Conservation (phyloP, 2,888 invertebrate genomes). For the Oscheius sp. region DNA sequence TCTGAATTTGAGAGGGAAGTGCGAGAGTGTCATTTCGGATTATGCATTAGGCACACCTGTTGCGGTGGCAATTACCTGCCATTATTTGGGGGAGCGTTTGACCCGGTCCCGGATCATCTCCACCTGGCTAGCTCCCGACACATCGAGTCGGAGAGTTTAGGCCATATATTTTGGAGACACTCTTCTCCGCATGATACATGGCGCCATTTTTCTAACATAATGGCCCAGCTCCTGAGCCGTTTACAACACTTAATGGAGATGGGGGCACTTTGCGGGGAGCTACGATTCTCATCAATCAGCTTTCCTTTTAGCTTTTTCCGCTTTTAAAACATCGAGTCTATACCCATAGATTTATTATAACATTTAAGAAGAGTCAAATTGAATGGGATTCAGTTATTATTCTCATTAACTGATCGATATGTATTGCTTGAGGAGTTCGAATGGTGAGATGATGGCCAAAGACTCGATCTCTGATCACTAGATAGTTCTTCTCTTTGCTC, state of each 20-base stretch:
- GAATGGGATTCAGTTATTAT: neutral
- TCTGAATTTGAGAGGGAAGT: no score
- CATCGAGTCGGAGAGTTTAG: no score
- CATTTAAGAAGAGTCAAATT: neutral
- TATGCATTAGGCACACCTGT: slow-evolving; percentile 23
- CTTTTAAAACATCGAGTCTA: no score
- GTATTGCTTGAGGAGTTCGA: slow-evolving; percentile 1
- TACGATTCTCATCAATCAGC: neutral
- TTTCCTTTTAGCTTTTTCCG: no score
- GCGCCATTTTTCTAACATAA: slow-evolving; percentile 14
- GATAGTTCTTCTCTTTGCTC: neutral
- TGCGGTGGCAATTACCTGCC: slow-evolving; percentile 16
- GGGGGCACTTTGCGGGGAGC: slow-evolving; percentile 11
- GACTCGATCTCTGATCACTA: slow-evolving; percentile 1
- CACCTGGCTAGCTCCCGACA: neutral
- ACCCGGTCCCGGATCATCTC: neutral
- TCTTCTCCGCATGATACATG: slow-evolving; percentile 11
- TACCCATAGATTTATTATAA: neutral
- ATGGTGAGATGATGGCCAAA: slow-evolving; percentile 2
- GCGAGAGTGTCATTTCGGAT: neutral
- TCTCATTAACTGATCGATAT: slow-evolving; percentile 9
- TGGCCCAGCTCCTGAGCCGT: slow-evolving; percentile 18
- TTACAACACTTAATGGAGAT: slow-evolving; percentile 17
- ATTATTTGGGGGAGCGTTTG: no score
- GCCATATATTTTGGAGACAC: no score